A percentile compares a stretch with the other conserved stretches of the same genome.
Evolutionary conservation across 2,888 invertebrate genomes (phyloP).

Genomic region (Pyrochroa serraticornis): DNA sequence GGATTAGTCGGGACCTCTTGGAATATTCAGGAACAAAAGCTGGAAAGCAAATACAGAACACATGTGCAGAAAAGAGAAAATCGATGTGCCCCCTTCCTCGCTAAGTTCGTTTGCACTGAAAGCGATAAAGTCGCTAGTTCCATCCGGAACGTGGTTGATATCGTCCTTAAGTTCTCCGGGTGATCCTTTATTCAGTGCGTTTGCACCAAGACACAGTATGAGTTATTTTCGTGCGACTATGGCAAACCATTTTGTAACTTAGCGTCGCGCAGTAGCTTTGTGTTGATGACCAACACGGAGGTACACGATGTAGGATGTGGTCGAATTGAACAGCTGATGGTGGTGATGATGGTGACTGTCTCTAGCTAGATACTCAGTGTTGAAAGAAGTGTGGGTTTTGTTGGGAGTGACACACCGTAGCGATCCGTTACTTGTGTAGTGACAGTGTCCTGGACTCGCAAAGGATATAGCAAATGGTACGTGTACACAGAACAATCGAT

Average conservation of each 20-base stretch:
- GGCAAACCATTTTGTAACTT: slow-evolving; percentile 43
- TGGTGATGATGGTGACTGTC: slow-evolving; percentile 1
- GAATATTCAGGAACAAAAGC: too few species aligned
- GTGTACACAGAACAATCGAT: too few species aligned
- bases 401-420: too few species aligned
- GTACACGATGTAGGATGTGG: slow-evolving; percentile 8
- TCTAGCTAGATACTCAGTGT: too few species aligned
- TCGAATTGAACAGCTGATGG: slow-evolving; percentile 20
- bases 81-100: slow-evolving; percentile 22
- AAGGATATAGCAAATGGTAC: too few species aligned
- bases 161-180: background rate
- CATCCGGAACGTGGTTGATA: background rate
- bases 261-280: slow-evolving; percentile 43
- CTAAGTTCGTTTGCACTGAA: slow-evolving; percentile 29
- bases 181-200: slow-evolving; percentile 13
- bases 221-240: slow-evolving; percentile 29
- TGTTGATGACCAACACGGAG: slow-evolving; percentile 14
- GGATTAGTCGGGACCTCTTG: too few species aligned
- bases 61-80: slow-evolving; percentile 32
- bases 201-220: slow-evolving; percentile 24
- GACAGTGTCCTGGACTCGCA: too few species aligned
- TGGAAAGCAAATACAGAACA: slow-evolving; percentile 1
- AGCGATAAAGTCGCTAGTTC: slow-evolving; percentile 26
- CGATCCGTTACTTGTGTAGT: too few species aligned
- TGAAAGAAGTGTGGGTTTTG: too few species aligned